Evolutionary conservation across 2,888 invertebrate species (phyloP), one percentile per base, ranked within the genome.

Genomic region (Drosophila crucigera): DNA sequence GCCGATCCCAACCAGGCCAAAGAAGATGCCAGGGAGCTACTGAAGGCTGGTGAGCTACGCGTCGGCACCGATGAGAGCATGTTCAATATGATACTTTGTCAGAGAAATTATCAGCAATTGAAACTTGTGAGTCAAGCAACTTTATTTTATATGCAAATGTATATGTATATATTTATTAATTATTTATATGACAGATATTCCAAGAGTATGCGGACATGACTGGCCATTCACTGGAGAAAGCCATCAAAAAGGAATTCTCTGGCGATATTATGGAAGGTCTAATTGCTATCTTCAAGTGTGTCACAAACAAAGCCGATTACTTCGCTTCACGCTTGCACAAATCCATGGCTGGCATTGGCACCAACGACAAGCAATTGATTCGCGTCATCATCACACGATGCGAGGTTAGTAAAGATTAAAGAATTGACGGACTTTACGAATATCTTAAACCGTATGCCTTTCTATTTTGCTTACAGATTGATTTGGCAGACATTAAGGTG

Each of bases 261-360:
- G 98, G 97, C 0, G 97, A 97, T 89, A 93, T 93, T 60, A 96
- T 97, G 94, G 95, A 96, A 86, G 97, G 97, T 28, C 94, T 98
- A 41, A 93, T 97, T 80, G 97, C 97, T 71, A 96, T 98, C 64
- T 96, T 97, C 68, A 96, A 96, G 92, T 96, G 96, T 77, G 96
- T 97, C 1, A 96, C 96, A 90, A 96, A 97, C 93, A 96, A 96
- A 93, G 95, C 97, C 0, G 95, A 95, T 41, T 98, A 96, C 94
- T 98, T 98, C 94, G 98, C 98, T 0, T 96, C 97, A 91, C 95
- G 96, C 52, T 94, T 98, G 62, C 96, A 98, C 93, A 96, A 97
- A 91, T 96, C 97, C 63, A 97, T 98, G 97, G 97, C 96, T 91
- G 98, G 98, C 6, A 93, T 97, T 78, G 98, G 98, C 72, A 98